phyloP scores from a whole-genome alignment of 2,888 invertebrate species.

The Ecdyonurus torrentis region DNA sequence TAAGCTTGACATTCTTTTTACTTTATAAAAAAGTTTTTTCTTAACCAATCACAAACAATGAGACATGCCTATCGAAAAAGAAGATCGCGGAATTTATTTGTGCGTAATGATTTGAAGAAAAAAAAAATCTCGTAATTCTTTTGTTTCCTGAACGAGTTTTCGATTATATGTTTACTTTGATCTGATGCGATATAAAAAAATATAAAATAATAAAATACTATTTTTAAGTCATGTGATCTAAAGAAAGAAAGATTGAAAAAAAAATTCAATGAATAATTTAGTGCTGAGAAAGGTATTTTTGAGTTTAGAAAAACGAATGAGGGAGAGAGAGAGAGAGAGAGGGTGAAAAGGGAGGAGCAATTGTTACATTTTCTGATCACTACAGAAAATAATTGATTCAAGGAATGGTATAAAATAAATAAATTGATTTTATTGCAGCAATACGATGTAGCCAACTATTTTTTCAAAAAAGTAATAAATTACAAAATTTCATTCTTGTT shows the following conservation, averaged over 20 bases:
- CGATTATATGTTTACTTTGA: neutral
- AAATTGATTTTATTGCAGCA: no score
- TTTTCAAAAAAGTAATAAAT: no score
- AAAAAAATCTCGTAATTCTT: neutral
- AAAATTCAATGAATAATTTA: neutral
- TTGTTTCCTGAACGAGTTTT: constrained; percentile 1
- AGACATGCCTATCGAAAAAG: constrained; percentile 3
- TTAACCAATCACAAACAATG: constrained; percentile 1
- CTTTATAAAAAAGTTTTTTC: neutral
- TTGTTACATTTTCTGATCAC: no score
- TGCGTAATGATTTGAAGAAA: constrained; percentile 1
- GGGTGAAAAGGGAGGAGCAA: neutral
- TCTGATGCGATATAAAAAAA: neutral
- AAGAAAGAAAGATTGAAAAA: no score
- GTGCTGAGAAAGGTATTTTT: neutral
- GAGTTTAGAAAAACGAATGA: neutral
- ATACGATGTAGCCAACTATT: no score
- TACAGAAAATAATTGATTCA: no score
- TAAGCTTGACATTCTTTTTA: neutral
- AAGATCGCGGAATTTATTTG: constrained; percentile 4
- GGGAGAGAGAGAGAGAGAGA: neutral
- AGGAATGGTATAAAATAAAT: no score
- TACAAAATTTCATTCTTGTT: no score
- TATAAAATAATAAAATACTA: no score
- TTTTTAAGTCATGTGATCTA: neutral